phyloP scores from a whole-genome alignment of 2,797 vertebrate species.

The Sternotherus odoratus region DNA sequence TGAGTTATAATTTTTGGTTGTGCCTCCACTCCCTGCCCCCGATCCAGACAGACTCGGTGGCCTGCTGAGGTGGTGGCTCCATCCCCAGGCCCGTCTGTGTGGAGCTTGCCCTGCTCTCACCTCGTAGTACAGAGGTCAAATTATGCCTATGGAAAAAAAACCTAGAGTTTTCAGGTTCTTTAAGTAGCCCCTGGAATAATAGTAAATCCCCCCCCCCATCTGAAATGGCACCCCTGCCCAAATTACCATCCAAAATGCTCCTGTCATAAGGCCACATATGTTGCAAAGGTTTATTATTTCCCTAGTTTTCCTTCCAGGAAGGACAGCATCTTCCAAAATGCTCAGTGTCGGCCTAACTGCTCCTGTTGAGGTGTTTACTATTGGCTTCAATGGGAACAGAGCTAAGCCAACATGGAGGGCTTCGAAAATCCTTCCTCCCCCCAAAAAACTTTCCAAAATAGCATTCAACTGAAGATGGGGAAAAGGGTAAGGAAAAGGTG shows the following conservation, averaged over 20 bases:
- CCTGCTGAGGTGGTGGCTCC: not conserved
- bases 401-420: not conserved
- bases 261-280: not conserved
- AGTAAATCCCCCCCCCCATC: not conserved
- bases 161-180: not conserved
- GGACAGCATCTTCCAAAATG: not conserved
- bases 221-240: not conserved
- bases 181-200: not conserved
- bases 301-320: not conserved
- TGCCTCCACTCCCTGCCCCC: too few species aligned
- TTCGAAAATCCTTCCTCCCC: not conserved
- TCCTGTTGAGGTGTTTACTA: not conserved
- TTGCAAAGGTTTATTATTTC: not conserved
- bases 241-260: not conserved
- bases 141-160: not conserved
- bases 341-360: not conserved
- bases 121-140: not conserved
- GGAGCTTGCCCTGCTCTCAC: too few species aligned
- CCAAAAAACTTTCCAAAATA: slow-evolving; percentile 10
- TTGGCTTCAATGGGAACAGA: not conserved
- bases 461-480: not conserved
- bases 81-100: not conserved
- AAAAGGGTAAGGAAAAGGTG: not conserved
- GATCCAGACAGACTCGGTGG: not conserved
- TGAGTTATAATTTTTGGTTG: not conserved